phyloP scores from a whole-genome alignment of 1,140 invertebrate genomes.

The Caligus rogercresseyi region DNA sequence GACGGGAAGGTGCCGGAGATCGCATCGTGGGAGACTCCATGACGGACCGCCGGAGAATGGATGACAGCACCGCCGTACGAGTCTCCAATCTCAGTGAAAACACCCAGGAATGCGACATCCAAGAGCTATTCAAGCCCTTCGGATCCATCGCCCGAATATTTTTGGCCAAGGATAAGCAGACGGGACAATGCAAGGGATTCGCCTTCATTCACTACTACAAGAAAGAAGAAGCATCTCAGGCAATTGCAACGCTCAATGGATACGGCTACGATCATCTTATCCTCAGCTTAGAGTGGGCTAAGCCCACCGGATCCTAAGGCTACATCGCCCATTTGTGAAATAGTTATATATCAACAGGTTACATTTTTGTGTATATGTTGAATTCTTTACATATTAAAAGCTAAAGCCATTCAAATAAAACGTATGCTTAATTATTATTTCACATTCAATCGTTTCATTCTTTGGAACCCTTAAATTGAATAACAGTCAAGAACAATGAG shows the following conservation, averaged over 20 bases:
- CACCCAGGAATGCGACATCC: constrained; percentile 70
- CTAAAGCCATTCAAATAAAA: too few relatives aligned
- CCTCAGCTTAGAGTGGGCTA: constrained; percentile 98
- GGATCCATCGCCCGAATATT: constrained; percentile 70
- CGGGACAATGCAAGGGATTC: constrained; percentile 25
- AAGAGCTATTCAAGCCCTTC: constrained; percentile 82
- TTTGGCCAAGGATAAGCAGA: constrained; percentile 58
- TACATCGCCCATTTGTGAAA: too few relatives aligned
- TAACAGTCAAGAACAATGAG: too few relatives aligned
- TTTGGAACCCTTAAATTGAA: too few relatives aligned
- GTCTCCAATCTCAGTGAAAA: neutral
- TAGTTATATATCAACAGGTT: too few relatives aligned
- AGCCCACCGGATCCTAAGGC: constrained; percentile 31
- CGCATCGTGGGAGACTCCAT: neutral
- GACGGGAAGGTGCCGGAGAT: neutral
- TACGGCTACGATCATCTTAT: constrained; percentile 97
- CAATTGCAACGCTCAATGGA: constrained; percentile 74
- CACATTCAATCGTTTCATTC: too few relatives aligned
- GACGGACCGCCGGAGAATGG: neutral
- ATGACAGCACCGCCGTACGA: neutral
- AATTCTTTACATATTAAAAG: too few relatives aligned
- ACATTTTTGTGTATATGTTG: too few relatives aligned
- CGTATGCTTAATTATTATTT: too few relatives aligned
- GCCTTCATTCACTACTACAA: constrained; percentile 41
- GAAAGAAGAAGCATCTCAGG: constrained; percentile 68